Percentiles rank a stretch among this genome's conserved stretches.
These are phyloP conservation scores for Cryptus armator DNA, from an alignment of 2,888 invertebrate genomes.

Conservation along the genomic window DNA sequence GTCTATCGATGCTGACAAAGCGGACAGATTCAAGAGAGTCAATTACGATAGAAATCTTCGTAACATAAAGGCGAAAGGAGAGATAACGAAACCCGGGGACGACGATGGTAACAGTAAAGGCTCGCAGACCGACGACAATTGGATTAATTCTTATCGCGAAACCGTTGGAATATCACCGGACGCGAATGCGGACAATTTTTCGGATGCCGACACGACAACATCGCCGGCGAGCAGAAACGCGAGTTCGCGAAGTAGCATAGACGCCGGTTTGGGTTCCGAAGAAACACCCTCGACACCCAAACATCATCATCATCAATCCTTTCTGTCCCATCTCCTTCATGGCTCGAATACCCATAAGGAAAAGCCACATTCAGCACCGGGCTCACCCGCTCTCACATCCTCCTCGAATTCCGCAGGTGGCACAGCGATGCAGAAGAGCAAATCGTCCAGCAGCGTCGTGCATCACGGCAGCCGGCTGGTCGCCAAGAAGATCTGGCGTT, in stretches of 20 bases:
- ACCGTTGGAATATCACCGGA: conserved; percentile 84
- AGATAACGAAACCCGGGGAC: conserved; percentile 91
- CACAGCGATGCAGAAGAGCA: conserved; percentile 94
- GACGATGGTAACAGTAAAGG: conserved; percentile 92
- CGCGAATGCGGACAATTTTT: conserved; percentile 79
- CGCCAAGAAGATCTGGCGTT: conserved; percentile 94
- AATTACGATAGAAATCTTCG: conserved; percentile 94
- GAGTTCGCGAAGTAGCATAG: conserved; percentile 86
- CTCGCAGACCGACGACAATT: conserved; percentile 92
- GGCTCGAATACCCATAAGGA: conserved; percentile 84
- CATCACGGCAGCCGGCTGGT: conserved; percentile 90
- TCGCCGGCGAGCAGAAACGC: conserved; percentile 85
- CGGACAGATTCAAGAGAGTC: conserved; percentile 93
- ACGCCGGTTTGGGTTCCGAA: conserved; percentile 85
- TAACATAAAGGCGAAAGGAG: conserved; percentile 93
- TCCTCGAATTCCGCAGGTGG: conserved; percentile 86
- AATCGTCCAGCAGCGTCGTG: conserved; percentile 95
- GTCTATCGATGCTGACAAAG: conserved; percentile 92
- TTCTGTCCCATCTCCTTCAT: conserved; percentile 88
- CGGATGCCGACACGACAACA: conserved; percentile 81
- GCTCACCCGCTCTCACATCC: conserved; percentile 86
- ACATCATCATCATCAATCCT: conserved; percentile 87
- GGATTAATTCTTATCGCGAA: conserved; percentile 88
- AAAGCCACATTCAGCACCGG: conserved; percentile 86
- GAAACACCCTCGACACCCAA: conserved; percentile 85